Evolutionary conservation across 2,113 vertebrate species (phyloP).

Genomic region (Ochotona curzoniae): DNA sequence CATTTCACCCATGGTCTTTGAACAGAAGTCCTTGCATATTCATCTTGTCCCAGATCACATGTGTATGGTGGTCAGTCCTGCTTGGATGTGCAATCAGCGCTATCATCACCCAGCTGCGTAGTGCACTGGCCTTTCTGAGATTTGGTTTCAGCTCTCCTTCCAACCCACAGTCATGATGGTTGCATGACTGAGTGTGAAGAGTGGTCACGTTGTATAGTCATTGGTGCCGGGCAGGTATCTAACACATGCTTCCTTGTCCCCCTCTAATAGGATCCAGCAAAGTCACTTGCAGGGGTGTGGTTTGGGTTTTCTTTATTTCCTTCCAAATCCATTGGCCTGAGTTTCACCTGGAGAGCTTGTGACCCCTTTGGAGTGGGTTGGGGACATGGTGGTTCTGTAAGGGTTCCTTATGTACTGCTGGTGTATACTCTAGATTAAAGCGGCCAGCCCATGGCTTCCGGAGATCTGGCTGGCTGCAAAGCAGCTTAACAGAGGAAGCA

Average conservation of each 20-base stretch:
- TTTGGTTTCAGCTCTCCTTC: neutral
- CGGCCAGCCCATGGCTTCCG: slow-evolving; percentile 1
- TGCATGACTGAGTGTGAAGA: neutral
- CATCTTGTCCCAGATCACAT: neutral
- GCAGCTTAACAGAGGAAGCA: slow-evolving; percentile 36
- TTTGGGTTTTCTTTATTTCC: neutral
- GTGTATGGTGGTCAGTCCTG: neutral
- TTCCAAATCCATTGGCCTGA: neutral
- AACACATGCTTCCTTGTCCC: neutral
- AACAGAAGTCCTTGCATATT: neutral
- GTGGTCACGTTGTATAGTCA: neutral
- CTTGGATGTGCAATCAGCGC: neutral
- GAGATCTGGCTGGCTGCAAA: neutral
- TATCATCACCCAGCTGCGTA: neutral
- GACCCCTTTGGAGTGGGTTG: neutral
- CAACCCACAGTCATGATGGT: neutral
- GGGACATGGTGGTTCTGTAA: neutral
- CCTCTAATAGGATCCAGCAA: neutral
- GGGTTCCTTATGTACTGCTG: neutral
- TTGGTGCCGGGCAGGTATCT: neutral
- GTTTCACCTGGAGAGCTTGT: neutral
- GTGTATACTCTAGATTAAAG: neutral
- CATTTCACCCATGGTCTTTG: neutral
- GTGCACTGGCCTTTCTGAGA: neutral
- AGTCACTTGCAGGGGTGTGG: neutral